Evolutionary conservation across 2,797 vertebrate species (phyloP).

Genomic region (Ceyx erithaca): DNA sequence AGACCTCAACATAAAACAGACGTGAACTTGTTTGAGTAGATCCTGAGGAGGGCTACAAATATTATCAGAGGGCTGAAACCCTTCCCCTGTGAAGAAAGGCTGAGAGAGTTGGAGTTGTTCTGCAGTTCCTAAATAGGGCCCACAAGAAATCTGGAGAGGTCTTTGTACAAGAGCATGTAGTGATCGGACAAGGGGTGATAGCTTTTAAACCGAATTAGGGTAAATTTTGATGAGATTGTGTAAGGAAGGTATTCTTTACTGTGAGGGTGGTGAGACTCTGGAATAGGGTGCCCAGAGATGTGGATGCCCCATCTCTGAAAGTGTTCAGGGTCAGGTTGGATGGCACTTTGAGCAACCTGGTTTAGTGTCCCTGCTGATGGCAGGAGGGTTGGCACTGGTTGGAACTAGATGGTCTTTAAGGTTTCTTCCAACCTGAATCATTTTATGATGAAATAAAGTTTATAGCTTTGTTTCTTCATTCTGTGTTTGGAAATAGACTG

Average conservation of each 20-base stretch:
- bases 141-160: neutral
- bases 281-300: neutral
- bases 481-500: neutral
- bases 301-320: too few relatives aligned
- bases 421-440: neutral
- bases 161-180: neutral
- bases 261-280: too few relatives aligned
- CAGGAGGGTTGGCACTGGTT: neutral
- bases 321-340: neutral
- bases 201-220: neutral
- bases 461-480: neutral
- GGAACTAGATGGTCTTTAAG: neutral
- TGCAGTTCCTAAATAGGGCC: neutral
- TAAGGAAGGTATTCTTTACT: neutral
- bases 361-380: neutral
- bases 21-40: neutral
- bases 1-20: neutral
- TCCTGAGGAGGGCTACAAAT: neutral
- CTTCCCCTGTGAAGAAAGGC: neutral
- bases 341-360: neutral
- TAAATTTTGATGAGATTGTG: neutral
- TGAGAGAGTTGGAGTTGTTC: neutral
- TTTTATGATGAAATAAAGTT: neutral
- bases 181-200: neutral
- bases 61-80: neutral